phyloP scores from a whole-genome alignment of 1,140 invertebrate genomes.

The Drosophila novamexicana region DNA sequence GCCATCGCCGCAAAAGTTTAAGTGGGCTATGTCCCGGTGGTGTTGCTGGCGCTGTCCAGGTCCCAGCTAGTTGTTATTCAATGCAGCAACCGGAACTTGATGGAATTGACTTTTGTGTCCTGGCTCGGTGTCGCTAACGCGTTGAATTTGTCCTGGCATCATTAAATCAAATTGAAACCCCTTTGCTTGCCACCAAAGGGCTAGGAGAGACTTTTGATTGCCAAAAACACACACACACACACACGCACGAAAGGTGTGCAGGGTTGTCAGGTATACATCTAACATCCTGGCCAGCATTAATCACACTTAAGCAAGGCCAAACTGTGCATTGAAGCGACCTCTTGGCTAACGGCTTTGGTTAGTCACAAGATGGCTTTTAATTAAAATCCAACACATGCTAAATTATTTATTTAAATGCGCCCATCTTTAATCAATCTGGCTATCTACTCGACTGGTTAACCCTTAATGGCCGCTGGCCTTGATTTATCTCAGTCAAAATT shows the following conservation, averaged over 20 bases:
- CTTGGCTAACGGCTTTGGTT: slow-evolving; percentile 48
- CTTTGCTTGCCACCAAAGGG: slow-evolving; percentile 67
- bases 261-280: slow-evolving; percentile 64
- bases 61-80: slow-evolving; percentile 77
- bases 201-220: slow-evolving; percentile 72
- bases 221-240: slow-evolving; percentile 50
- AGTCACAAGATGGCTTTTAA: slow-evolving; percentile 46
- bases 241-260: slow-evolving; percentile 3
- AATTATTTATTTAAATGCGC: slow-evolving; percentile 50
- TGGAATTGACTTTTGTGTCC: slow-evolving; percentile 78
- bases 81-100: slow-evolving; percentile 79
- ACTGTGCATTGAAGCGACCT: slow-evolving; percentile 56
- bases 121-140: slow-evolving; percentile 38
- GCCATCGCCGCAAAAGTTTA: slow-evolving; percentile 64
- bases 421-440: slow-evolving; percentile 32
- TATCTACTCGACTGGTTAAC: slow-evolving; percentile 13
- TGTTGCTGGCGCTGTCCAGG: slow-evolving; percentile 22
- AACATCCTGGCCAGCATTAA: slow-evolving; percentile 62
- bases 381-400: slow-evolving; percentile 52
- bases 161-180: slow-evolving; percentile 82
- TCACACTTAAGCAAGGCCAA: slow-evolving; percentile 67
- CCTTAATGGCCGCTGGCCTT: neutral
- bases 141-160: slow-evolving; percentile 78
- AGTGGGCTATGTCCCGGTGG: slow-evolving; percentile 55
- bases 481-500: slow-evolving; percentile 44